A percentile compares a stretch with the other conserved stretches of the same genome.
Evolutionary conservation across 2,888 invertebrate species (phyloP).

Genomic region (Microctonus aethiopoides): DNA sequence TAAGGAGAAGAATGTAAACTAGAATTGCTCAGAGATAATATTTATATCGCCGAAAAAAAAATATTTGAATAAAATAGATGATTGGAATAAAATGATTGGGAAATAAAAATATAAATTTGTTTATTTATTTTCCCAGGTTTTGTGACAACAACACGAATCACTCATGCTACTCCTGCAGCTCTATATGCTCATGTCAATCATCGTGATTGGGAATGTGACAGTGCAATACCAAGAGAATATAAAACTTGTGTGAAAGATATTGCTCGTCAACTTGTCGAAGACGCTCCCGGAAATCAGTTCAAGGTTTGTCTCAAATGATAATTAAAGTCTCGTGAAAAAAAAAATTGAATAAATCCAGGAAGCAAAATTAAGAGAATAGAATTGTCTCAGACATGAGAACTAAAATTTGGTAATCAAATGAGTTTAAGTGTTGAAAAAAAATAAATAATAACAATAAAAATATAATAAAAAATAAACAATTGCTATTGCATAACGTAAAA

Average conservation of each 20-base stretch:
- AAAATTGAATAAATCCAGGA: neutral
- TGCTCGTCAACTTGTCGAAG: conserved; percentile 73
- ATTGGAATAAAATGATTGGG: neutral
- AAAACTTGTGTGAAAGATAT: conserved; percentile 71
- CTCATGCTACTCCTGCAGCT: conserved; percentile 75
- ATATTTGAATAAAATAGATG: too few relatives aligned
- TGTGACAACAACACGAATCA: conserved; percentile 75
- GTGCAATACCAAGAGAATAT: conserved; percentile 55
- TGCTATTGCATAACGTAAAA: too few relatives aligned
- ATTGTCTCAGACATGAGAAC: too few relatives aligned
- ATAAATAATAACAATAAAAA: too few relatives aligned
- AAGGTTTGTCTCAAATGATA: conserved; percentile 65
- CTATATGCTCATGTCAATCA: conserved; percentile 71
- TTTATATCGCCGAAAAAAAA: neutral
- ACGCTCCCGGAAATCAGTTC: conserved; percentile 72
- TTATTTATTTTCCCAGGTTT: conserved; percentile 66
- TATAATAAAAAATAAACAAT: too few relatives aligned
- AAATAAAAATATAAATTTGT: neutral
- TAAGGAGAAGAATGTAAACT: neutral
- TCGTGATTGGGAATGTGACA: conserved; percentile 74
- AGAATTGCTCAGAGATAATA: neutral
- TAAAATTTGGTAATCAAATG: too few relatives aligned
- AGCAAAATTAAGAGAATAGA: neutral
- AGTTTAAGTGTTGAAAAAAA: too few relatives aligned
- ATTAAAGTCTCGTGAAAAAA: neutral